Conservation (phyloP, 1,140 invertebrate species). For the Penaeus vannamei region DNA sequence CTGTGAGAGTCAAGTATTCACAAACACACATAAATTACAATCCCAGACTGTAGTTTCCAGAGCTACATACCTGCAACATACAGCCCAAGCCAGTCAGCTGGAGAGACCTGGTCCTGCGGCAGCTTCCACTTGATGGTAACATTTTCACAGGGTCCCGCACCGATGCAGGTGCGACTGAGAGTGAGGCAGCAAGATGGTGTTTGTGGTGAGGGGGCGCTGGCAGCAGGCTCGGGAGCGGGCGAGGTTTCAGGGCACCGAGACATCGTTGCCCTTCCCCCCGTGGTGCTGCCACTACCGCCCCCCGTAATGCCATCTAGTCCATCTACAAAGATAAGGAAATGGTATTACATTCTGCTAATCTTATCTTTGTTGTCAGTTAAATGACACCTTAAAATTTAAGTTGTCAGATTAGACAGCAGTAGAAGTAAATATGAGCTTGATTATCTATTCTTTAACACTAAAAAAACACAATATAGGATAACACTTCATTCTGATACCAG, state of each 20-base stretch:
- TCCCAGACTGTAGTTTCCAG: too few species aligned
- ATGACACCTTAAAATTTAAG: too few species aligned
- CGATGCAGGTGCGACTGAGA: conserved; percentile 46
- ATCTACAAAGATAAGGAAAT: conserved; percentile 25
- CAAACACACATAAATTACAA: too few species aligned
- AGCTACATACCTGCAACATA: conserved; percentile 51
- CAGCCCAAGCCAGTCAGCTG: conserved; percentile 54
- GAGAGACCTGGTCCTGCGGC: conserved; percentile 25
- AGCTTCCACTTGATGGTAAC: conserved; percentile 47
- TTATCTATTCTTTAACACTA: too few species aligned
- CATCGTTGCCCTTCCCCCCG: conserved; percentile 46
- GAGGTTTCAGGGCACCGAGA: conserved; percentile 37
- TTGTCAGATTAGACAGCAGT: too few species aligned
- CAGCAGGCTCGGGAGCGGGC: conserved; percentile 36
- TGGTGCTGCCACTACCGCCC: conserved; percentile 46
- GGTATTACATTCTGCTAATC: too few species aligned
- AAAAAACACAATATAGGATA: too few species aligned
- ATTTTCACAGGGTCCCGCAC: conserved; percentile 32
- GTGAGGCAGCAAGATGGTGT: conserved; percentile 26
- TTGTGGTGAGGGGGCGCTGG: conserved; percentile 36
- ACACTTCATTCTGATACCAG: too few species aligned
- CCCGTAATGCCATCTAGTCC: conserved; percentile 51
- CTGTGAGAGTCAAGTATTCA: too few species aligned
- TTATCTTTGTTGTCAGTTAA: too few species aligned
- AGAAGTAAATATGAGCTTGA: too few species aligned